Evolutionary conservation across 2,797 vertebrate species (phyloP).

Genomic region (Gymnothorax reevesii): DNA sequence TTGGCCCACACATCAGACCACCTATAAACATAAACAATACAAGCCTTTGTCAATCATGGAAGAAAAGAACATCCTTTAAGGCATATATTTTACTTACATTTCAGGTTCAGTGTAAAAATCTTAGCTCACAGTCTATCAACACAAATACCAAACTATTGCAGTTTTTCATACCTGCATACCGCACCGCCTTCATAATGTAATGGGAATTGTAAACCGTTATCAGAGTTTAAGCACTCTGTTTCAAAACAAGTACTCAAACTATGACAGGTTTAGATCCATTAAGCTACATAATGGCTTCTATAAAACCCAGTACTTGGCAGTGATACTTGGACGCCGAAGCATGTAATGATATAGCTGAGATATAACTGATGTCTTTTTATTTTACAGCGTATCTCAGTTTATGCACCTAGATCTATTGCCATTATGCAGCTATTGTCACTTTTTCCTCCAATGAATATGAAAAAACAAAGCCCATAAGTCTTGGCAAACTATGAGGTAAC

Average conservation of each 20-base stretch:
- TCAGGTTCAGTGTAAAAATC: not conserved
- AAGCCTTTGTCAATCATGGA: not conserved
- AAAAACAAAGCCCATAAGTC: not conserved
- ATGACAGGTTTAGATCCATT: not conserved
- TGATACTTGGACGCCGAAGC: not conserved
- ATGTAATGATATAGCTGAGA: not conserved
- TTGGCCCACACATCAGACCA: no score
- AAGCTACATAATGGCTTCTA: slow-evolving; percentile 2
- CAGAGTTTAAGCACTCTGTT: not conserved
- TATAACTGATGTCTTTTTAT: not conserved
- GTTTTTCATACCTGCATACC: not conserved
- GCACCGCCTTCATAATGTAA: not conserved
- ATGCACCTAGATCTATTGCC: not conserved
- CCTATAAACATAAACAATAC: not conserved
- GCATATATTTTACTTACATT: not conserved
- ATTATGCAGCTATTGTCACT: not conserved
- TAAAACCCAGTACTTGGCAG: slow-evolving; percentile 1
- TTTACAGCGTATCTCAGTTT: not conserved
- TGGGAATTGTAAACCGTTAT: not conserved
- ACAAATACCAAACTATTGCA: not conserved
- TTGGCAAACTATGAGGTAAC: slow-evolving; percentile 6
- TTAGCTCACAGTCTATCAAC: not conserved
- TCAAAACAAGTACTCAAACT: not conserved
- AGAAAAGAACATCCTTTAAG: not conserved
- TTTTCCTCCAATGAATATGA: not conserved